Percentiles rank a stretch among this genome's conserved stretches.
These are phyloP conservation scores for Ianthella basta DNA, from an alignment of 37 sponge, comb jelly and placozoan species.

Conservation along the genomic window DNA sequence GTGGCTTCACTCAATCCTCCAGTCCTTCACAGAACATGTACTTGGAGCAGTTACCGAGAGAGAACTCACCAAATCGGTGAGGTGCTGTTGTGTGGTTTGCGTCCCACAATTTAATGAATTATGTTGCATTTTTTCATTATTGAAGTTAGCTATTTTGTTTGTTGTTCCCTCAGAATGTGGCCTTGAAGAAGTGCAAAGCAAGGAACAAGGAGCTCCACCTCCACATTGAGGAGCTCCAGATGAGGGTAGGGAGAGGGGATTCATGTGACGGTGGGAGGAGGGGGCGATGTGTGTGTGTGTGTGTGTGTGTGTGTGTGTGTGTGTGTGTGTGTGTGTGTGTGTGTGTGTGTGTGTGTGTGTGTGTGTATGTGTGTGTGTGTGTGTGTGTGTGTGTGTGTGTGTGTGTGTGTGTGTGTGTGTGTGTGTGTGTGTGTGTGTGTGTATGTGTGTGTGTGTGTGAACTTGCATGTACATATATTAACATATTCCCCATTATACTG, in stretches of 20 bases:
- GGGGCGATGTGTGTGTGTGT: too few species aligned
- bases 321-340: too few species aligned
- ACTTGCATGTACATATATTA: too few species aligned
- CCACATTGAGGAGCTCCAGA: constrained; percentile 41
- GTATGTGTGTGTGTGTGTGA: too few species aligned
- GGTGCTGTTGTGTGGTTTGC: background rate
- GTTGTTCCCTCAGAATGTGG: constrained; percentile 38
- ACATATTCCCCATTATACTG: too few species aligned
- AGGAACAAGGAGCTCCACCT: constrained; percentile 34
- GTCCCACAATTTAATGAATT: background rate
- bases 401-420: too few species aligned
- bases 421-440: too few species aligned
- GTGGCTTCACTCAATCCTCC: background rate
- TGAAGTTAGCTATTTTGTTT: background rate
- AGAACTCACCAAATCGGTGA: constrained; percentile 25
- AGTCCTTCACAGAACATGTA: constrained; percentile 11
- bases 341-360: too few species aligned
- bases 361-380: too few species aligned
- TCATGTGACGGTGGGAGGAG: too few species aligned
- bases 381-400: too few species aligned
- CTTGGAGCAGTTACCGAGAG: background rate
- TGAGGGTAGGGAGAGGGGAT: background rate
- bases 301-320: too few species aligned
- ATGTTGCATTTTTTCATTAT: background rate
- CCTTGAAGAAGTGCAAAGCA: constrained; percentile 21